Percentiles rank a stretch among this genome's conserved stretches.
phyloP scores from a whole-genome alignment of 2,113 vertebrate genomes.

The Holacanthus passer region DNA sequence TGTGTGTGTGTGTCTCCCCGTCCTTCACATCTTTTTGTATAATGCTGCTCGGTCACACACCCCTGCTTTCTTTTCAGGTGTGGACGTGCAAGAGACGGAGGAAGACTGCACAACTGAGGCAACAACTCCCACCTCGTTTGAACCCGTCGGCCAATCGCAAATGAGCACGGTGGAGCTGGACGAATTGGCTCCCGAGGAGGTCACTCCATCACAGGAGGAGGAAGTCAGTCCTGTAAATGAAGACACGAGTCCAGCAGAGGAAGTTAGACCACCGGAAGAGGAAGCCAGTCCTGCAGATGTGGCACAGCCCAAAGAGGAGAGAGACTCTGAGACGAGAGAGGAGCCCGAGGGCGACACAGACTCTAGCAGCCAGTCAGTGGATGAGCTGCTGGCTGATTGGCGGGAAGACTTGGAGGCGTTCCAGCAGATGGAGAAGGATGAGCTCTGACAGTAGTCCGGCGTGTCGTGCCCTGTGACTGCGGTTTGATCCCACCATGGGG shows the following conservation, averaged over 20 bases:
- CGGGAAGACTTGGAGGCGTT: conserved; percentile 98
- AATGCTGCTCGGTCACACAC: conserved; percentile 18
- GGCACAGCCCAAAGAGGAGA: conserved; percentile 38
- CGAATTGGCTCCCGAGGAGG: conserved; percentile 57
- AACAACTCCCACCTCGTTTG: conserved; percentile 62
- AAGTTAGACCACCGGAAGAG: conserved; percentile 37
- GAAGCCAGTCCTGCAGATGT: conserved; percentile 22
- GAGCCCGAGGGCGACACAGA: conserved; percentile 64
- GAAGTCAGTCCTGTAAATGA: conserved; percentile 38
- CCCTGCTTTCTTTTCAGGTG: conserved; percentile 70
- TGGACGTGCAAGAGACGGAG: conserved; percentile 65
- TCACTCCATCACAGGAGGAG: conserved; percentile 21
- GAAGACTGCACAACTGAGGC: conserved; percentile 73
- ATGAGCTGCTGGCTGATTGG: conserved; percentile 97
- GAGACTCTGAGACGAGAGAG: conserved; percentile 60
- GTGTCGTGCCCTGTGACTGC: conserved; percentile 30
- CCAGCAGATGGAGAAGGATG: conserved; percentile 98
- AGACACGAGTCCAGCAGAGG: conserved; percentile 41
- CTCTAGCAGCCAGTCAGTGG: conserved; percentile 86
- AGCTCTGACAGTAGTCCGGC: conserved; percentile 89
- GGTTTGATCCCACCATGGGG: conserved; percentile 13
- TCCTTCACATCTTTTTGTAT: conserved; percentile 23
- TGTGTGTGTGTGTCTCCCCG: neutral
- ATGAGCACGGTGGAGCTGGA: conserved; percentile 81
- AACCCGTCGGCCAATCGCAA: conserved; percentile 68